Conservation (phyloP, 2,888 invertebrate genomes). For the Dryobotodes eremita region DNA sequence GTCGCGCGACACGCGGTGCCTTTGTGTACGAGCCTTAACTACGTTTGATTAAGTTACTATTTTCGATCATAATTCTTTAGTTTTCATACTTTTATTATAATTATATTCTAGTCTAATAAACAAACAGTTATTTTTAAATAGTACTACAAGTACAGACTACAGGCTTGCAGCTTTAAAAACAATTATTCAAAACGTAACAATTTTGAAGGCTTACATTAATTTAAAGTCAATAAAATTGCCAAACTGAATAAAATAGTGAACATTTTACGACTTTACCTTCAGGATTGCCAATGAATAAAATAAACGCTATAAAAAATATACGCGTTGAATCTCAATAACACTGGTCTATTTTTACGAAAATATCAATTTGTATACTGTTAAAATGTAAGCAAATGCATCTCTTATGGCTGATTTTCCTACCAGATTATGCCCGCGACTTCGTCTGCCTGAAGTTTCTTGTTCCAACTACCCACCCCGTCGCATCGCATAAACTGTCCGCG, state of each 20-base stretch:
- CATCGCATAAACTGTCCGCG: no score
- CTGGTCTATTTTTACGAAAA: not conserved
- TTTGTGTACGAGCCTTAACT: no score
- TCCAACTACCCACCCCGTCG: no score
- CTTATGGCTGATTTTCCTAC: not conserved
- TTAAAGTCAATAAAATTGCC: conserved; percentile 49
- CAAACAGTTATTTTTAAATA: not conserved
- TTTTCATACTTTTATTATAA: not conserved
- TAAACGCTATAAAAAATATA: conserved; percentile 48
- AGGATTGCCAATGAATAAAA: conserved; percentile 57
- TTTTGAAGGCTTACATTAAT: conserved; percentile 2
- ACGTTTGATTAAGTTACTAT: not conserved
- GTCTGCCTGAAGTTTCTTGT: no score
- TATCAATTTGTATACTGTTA: not conserved
- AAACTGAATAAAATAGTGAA: conserved; percentile 55
- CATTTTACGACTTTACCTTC: conserved; percentile 56
- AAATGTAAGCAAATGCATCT: not conserved
- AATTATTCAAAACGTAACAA: conserved; percentile 8
- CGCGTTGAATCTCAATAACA: conserved; percentile 15
- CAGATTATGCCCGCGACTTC: no score
- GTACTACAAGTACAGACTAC: not conserved
- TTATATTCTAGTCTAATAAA: not conserved
- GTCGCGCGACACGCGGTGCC: no score
- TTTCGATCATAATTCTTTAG: not conserved
- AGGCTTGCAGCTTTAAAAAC: not conserved